A percentile compares a stretch with the other conserved stretches of the same genome.
Evolutionary conservation across 2,113 vertebrate genomes (phyloP).

Genomic region (Pogona vitticeps): DNA sequence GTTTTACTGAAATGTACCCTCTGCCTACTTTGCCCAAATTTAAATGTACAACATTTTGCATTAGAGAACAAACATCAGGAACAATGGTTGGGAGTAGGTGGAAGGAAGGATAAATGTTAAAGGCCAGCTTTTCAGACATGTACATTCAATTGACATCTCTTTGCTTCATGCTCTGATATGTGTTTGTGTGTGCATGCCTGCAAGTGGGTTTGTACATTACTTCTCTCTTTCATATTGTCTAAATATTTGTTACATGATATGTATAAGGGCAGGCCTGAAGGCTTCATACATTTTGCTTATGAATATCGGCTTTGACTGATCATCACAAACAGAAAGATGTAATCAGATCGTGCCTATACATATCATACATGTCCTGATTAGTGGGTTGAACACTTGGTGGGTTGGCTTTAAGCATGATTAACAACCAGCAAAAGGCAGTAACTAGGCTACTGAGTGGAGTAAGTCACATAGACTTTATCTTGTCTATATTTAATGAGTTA

Average conservation of each 20-base stretch:
- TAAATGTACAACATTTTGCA: conserved; percentile 56
- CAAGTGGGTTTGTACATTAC: neutral
- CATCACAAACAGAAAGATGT: too few relatives aligned
- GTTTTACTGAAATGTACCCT: conserved; percentile 56
- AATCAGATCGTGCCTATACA: too few relatives aligned
- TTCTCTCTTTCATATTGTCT: neutral
- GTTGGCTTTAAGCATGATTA: too few relatives aligned
- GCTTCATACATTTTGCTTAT: neutral
- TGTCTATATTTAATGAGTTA: too few relatives aligned
- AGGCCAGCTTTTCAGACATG: neutral
- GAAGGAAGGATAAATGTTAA: neutral
- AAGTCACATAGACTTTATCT: too few relatives aligned
- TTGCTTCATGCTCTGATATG: neutral
- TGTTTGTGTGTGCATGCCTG: neutral
- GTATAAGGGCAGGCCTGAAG: neutral
- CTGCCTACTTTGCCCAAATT: conserved; percentile 60
- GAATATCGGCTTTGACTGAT: neutral
- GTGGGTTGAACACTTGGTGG: too few relatives aligned
- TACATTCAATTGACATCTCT: neutral
- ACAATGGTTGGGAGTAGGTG: neutral
- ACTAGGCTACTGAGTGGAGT: too few relatives aligned
- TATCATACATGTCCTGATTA: too few relatives aligned
- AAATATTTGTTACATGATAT: too few relatives aligned
- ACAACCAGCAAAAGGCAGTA: too few relatives aligned
- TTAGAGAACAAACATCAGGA: neutral